Evolutionary conservation across 2,888 invertebrate genomes (phyloP).

Genomic region (Diaprepes abbreviatus): DNA sequence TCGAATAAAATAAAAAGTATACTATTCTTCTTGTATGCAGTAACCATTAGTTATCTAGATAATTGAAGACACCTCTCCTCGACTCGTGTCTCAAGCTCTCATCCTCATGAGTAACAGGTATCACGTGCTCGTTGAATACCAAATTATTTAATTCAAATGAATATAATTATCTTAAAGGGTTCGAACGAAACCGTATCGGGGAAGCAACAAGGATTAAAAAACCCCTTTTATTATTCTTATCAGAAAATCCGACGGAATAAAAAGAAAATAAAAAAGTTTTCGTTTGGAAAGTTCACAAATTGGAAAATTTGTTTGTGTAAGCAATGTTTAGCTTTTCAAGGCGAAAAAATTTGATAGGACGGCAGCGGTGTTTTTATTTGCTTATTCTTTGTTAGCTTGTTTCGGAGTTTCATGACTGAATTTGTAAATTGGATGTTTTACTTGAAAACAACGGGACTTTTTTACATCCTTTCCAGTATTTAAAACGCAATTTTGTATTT

Average conservation of each 20-base stretch:
- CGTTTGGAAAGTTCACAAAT: constrained; percentile 1
- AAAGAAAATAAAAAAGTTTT: neutral
- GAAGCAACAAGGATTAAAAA: too few species aligned
- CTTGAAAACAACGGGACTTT: neutral
- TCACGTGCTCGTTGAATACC: too few species aligned
- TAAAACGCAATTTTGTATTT: neutral
- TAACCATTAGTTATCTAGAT: too few species aligned
- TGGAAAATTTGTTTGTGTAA: constrained; percentile 4
- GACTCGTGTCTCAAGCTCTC: too few species aligned
- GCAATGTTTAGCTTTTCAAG: neutral
- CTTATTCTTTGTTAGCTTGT: neutral
- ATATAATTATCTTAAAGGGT: too few species aligned
- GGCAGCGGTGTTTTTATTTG: neutral
- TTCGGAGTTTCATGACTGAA: neutral
- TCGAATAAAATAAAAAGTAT: too few species aligned
- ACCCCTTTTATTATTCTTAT: constrained; percentile 7
- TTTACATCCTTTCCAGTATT: neutral
- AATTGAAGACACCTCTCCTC: too few species aligned
- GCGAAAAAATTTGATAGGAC: neutral
- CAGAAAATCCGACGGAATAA: neutral
- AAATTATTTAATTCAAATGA: too few species aligned
- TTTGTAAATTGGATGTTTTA: neutral
- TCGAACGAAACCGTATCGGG: too few species aligned
- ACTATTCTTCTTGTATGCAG: too few species aligned
- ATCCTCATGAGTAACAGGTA: too few species aligned